Percentiles rank a stretch among this genome's conserved stretches.
phyloP scores from a whole-genome alignment of 1,140 invertebrate species.

The Trichonephila inaurata region DNA sequence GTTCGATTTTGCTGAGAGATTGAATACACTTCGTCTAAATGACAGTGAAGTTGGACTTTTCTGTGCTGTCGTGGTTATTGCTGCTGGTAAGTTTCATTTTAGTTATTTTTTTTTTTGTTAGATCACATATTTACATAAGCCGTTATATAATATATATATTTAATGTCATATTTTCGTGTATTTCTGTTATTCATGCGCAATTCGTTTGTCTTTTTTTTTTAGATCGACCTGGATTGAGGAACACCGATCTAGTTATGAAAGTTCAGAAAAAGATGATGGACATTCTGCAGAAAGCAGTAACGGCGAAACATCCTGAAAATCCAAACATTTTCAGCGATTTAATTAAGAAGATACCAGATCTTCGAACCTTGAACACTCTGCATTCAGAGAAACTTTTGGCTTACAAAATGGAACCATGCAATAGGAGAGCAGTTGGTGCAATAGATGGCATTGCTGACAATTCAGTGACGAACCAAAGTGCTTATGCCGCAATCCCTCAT shows the following conservation, averaged over 20 bases:
- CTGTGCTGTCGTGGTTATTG: conserved; percentile 96
- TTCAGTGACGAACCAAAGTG: conserved; percentile 19
- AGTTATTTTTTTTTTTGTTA: background rate
- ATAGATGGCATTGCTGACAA: conserved; percentile 39
- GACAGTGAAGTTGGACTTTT: conserved; percentile 97
- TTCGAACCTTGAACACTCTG: conserved; percentile 95
- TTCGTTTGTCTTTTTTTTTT: conserved; percentile 78
- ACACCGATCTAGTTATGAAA: conserved; percentile 93
- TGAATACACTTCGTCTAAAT: conserved; percentile 93
- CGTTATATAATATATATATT: too few species aligned
- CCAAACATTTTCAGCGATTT: conserved; percentile 90
- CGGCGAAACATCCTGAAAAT: conserved; percentile 86
- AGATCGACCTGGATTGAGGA: conserved; percentile 94
- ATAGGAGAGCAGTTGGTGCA: conserved; percentile 43
- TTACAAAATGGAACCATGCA: conserved; percentile 89
- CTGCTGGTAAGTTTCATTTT: conserved; percentile 85
- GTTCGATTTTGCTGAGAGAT: conserved; percentile 97
- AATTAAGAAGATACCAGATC: conserved; percentile 96
- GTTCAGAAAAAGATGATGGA: conserved; percentile 94
- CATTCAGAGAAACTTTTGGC: conserved; percentile 97
- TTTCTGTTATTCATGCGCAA: background rate
- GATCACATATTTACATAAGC: background rate
- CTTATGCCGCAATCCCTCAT: conserved; percentile 55
- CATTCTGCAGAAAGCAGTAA: conserved; percentile 91
- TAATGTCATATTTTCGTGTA: background rate